Evolutionary conservation across 2,113 vertebrate species (phyloP).

Genomic region (Riparia riparia): DNA sequence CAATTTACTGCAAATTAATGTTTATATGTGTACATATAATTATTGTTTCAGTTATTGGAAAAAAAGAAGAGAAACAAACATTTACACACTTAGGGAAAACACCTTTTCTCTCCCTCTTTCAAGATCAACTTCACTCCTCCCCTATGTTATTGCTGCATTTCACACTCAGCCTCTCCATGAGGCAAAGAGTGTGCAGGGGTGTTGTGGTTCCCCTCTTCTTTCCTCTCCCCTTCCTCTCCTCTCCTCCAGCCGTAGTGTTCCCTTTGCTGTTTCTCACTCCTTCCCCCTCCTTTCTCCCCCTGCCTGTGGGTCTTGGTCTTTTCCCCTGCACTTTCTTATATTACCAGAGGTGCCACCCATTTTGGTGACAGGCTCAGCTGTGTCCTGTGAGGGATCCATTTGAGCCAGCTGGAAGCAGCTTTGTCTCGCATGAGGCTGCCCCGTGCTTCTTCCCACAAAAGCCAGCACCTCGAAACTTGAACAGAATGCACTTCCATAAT

Average conservation of each 20-base stretch:
- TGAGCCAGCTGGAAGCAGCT: not conserved
- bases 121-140: not conserved
- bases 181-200: not conserved
- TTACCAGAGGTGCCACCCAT: not conserved
- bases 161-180: not conserved
- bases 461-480: not conserved
- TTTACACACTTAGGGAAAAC: not conserved
- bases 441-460: not conserved
- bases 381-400: not conserved
- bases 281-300: not conserved
- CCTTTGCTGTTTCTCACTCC: not conserved
- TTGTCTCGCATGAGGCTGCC: rapidly evolving
- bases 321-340: not conserved
- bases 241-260: not conserved
- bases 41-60: not conserved
- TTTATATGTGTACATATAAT: not conserved
- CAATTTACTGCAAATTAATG: not conserved
- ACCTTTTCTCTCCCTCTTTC: not conserved
- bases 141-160: not conserved
- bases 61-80: not conserved
- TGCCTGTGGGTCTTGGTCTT: not conserved
- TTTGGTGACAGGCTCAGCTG: not conserved
- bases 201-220: not conserved
- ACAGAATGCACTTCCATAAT: not conserved
- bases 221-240: not conserved